Base-by-base conservation (phyloP, 1,140 invertebrate species). In the Hestina assimilis region DNA sequence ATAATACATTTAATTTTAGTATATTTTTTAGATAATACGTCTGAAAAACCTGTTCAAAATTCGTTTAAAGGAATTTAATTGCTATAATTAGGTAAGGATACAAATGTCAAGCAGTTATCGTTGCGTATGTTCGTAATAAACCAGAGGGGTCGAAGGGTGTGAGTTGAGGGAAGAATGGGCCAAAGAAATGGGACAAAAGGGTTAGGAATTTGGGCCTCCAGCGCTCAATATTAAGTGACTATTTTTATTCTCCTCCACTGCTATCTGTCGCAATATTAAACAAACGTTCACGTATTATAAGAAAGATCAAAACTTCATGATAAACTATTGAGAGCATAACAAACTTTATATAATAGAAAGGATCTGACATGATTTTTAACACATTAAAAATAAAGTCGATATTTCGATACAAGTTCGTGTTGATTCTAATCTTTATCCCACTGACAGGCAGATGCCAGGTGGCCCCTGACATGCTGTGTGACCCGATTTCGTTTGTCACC, bases 401-500 rank as follows among this genome's bases (percentile, higher is more conserved):
- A 38, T 38, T 38, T 38, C 15, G 4, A 38, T 38, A 9, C 3
- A 33, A 19, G 9, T 19, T 3, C 15, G 6, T 12, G 31, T 35
- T 42, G 35, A 41, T 50, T 9, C 33, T 15, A 23, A 40, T 38
- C 47, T 50, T 17, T 28, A 51, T 14, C 11, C 20, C 19, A 47
- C 38, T 66, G 71, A 73, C 75, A 66, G 61, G 35, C 66, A 24
- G 65, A 58, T 59, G 72, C 76, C 79, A 82, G 79, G 79, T 82
- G 79, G 69, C 60, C 66, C 59, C 61, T 43, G 35, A 55, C 46
- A 57, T 47, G 47, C 11, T 59, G 50, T 58, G 43, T 58, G 63
- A 62, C 54, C 59, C 59, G 52, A 66, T 59, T 66, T 55, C 59
- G 53, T 61, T 59, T 63, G 59, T 56, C 63, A 69, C 53, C 66